Evolutionary conservation across 2,113 vertebrate species (phyloP).

Genomic region (Mastomys coucha): DNA sequence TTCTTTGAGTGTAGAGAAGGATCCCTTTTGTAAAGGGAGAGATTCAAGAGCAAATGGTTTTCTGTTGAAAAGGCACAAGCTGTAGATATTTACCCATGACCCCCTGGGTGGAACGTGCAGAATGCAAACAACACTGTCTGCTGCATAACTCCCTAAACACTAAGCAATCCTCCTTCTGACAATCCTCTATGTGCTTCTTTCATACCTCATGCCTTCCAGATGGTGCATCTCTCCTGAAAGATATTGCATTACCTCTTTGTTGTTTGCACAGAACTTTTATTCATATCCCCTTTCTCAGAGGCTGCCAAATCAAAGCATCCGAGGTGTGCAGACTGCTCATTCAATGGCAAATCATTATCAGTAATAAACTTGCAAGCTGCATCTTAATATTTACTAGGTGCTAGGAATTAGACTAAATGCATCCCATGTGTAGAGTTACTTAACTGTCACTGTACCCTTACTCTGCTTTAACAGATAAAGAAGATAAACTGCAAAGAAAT

Average conservation of each 20-base stretch:
- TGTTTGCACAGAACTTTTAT: background rate
- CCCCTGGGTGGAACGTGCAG: background rate
- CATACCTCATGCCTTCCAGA: background rate
- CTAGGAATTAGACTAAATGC: background rate
- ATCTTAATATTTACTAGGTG: background rate
- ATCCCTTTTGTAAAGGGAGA: background rate
- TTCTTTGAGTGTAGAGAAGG: background rate
- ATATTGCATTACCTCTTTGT: background rate
- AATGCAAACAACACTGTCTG: background rate
- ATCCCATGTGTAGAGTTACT: background rate
- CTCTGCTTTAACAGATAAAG: conserved; percentile 19
- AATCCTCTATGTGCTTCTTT: background rate
- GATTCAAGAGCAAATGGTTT: background rate
- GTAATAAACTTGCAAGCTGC: background rate
- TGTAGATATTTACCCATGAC: background rate
- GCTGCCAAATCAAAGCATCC: background rate
- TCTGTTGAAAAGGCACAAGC: conserved; percentile 15
- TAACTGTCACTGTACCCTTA: background rate
- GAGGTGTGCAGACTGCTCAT: background rate
- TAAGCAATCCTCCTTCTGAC: conserved; percentile 18
- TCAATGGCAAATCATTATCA: background rate
- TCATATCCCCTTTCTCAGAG: background rate
- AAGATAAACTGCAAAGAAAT: background rate
- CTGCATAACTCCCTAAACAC: conserved; percentile 39
- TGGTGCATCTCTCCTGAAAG: background rate